These are phyloP conservation scores for Leucophenga varia DNA, from an alignment of 1,140 invertebrate species.

Conservation along the genomic window DNA sequence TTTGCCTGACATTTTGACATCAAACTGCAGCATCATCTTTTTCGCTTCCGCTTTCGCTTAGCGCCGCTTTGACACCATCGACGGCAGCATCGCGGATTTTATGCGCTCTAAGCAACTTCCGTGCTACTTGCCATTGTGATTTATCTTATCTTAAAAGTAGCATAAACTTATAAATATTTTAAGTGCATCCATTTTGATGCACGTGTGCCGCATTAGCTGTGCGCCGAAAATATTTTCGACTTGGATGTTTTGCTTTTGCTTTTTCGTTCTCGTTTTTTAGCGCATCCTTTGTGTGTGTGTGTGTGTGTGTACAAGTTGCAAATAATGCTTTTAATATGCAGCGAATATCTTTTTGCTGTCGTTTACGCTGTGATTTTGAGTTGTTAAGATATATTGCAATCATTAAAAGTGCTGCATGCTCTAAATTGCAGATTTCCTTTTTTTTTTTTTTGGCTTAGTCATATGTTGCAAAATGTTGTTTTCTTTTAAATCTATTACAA, in stretches of 20 bases:
- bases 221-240: no score
- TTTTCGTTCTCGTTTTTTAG: no score
- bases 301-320: background rate
- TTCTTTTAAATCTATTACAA: no score
- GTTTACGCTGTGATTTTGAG: conserved; percentile 7
- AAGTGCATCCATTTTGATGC: conserved; percentile 49
- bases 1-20: conserved; percentile 22
- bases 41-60: no score
- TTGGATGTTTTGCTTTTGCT: no score
- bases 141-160: conserved; percentile 31
- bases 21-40: conserved; percentile 26
- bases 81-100: conserved; percentile 26
- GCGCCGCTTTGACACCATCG: no score
- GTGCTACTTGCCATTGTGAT: conserved; percentile 31
- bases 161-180: conserved; percentile 47
- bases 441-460: no score
- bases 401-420: conserved; percentile 13
- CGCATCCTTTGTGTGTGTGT: no score
- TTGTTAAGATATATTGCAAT: conserved; percentile 16
- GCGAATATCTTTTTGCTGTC: conserved; percentile 22
- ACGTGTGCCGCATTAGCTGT: conserved; percentile 49
- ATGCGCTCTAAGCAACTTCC: conserved; percentile 33
- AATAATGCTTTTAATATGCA: conserved; percentile 29
- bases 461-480: no score
- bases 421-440: no score